Evolutionary conservation across 2,113 vertebrate genomes (phyloP), one percentile per base, ranked within the genome.

Genomic region (Mustela lutreola): DNA sequence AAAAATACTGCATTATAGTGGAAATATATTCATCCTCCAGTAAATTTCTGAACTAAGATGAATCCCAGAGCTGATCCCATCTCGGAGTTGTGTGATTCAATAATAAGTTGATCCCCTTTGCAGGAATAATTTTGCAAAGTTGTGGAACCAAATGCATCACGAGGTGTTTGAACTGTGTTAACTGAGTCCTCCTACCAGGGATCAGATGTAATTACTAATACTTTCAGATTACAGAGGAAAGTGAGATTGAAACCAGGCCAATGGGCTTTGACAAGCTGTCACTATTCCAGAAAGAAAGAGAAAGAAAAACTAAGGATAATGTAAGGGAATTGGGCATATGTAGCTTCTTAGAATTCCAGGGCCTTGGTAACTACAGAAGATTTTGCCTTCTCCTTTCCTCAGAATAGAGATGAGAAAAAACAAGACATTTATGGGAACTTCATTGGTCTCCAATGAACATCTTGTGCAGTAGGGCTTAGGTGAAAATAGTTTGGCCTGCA

Each of bases 281-380:
- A 26, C n/a, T 84, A 45, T 4, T 89, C 19, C 12, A 75, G 75
- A 58, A 24, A 82, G 9, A 33, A 83, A 33, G 14, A 63, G 2
- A 85, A 48, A 71, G 31, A 42, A 50, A 78, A 91, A 11, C 5
- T 56, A 87, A 56, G 1, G n/a, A 33, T 62, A 53, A 24, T n/a
- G 16, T 36, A 78, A 10, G 7, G 10, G 28, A 70, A 70, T 7
- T 19, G 0, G 0, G 2, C 2, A 45, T 8, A 45, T 16, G 0
- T 8, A 53, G 33, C 62, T n/a, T 56, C 5, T 75, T 28, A 75
- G 45, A 93, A 73, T 75, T 22, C 24, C 22, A 79, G 2, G 26
- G 11, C 1, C 19, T 21, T 75, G 2, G 0, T 79, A 33, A 67
- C 6, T 45, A 36, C 7, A 83, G 21, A 65, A 89, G 18, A 4